Base-by-base conservation (phyloP, 2,797 vertebrate species). In the Acanthurus lineatus region DNA sequence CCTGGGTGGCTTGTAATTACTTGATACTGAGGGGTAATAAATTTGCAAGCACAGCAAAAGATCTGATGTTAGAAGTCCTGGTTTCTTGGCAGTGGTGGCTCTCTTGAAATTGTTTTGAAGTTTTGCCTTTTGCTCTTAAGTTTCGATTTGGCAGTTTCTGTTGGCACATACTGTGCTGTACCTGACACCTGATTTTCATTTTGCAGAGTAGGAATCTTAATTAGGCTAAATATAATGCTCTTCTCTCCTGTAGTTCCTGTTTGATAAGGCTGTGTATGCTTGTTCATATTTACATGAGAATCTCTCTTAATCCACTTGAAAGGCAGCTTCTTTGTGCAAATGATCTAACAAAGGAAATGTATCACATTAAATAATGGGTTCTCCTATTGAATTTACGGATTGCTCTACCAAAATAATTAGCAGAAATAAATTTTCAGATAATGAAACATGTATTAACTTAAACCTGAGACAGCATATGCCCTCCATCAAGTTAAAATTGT, bases 1-100 rank as follows among this genome's bases (percentile, higher is more conserved):
- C 65, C 77, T 65, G 17, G 45, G 59, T 83, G 63, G 60, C 28
- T 7, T 67, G 63, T 73, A 81, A 86, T 90, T 82, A 81, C 76
- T 63, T 38, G 61, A 78, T 77, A 70, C 64, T 77, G 40, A 81
- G 48, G 63, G 61, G 74, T 77, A 77, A 79, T 32, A 79, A 82
- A 79, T 69, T 51, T 83, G 81, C 65, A 80, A 75, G 60, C 7
- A 1, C 79, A 57, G 70, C 75, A 81, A 53, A 79, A 78, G 48
- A 71, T 53, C 17, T 0, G 19, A 59, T 74, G 44, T 82, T 77
- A 71, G 11, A 44, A 72, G 47, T 76, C 57, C 52, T 68, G 14
- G 17, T 62, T 80, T 57, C 59, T 81, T 58, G 58, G 68, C 45
- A 63, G 16, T 14, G 32, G 62, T 28, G 0, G 0, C 42, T 75